Conservation (phyloP, 2,888 invertebrate species). For the Hymenopus coronatus region DNA sequence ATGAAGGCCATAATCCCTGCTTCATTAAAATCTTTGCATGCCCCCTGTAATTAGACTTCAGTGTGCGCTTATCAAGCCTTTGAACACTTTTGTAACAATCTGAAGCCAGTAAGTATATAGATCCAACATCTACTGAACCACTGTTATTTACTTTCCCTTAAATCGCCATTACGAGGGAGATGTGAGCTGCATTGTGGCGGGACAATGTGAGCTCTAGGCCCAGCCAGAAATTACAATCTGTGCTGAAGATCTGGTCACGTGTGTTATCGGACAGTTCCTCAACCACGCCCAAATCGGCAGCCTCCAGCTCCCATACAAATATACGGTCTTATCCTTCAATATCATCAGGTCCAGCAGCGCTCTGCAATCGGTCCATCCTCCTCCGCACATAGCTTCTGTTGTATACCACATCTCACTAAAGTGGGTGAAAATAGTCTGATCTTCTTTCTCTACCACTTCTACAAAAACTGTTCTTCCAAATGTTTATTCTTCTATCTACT, state of each 20-base stretch:
- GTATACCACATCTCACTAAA: neutral
- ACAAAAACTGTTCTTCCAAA: no score
- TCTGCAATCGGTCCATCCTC: neutral
- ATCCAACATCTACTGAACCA: neutral
- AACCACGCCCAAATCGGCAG: neutral
- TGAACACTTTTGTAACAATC: neutral
- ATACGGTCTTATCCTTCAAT: neutral
- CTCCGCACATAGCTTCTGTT: neutral
- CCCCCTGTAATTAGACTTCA: neutral
- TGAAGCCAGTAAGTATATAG: neutral
- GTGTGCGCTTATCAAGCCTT: neutral
- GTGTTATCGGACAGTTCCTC: neutral
- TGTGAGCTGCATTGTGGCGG: neutral
- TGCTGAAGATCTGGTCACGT: neutral
- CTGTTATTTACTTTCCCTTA: neutral
- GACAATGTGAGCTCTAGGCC: neutral
- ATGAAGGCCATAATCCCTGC: neutral
- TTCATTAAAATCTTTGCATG: neutral
- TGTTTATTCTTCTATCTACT: no score
- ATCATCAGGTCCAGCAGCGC: neutral
- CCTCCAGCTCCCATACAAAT: neutral
- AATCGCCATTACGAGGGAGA: neutral
- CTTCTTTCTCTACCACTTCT: no score
- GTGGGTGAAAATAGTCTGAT: neutral
- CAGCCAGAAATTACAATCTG: neutral